Evolutionary conservation across 2,888 invertebrate species (phyloP).

Genomic region (Synanthedon myopaeformis): DNA sequence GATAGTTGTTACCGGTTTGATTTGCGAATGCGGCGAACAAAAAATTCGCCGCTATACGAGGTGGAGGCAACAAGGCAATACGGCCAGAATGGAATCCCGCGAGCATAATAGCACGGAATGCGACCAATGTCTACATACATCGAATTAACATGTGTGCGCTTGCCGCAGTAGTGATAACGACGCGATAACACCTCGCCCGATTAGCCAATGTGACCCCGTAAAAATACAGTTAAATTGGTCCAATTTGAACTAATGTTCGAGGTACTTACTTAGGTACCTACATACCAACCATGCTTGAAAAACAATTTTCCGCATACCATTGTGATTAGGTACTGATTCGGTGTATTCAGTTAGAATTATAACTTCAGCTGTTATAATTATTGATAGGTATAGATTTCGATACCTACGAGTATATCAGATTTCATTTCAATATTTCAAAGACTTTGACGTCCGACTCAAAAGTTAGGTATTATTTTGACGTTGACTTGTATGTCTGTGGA

Average conservation of each 20-base stretch:
- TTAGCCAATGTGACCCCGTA: slow-evolving; percentile 58
- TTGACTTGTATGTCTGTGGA: too few species aligned
- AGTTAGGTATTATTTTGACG: too few species aligned
- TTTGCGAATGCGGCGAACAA: slow-evolving; percentile 53
- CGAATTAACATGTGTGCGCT: slow-evolving; percentile 11
- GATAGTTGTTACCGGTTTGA: slow-evolving; percentile 49
- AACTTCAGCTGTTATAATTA: too few species aligned
- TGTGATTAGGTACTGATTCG: background rate
- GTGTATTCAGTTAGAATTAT: too few species aligned
- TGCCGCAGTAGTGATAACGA: slow-evolving; percentile 44
- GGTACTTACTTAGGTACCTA: too few species aligned
- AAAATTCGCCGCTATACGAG: slow-evolving; percentile 57
- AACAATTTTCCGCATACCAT: background rate
- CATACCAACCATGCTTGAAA: background rate
- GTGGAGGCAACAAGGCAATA: slow-evolving; percentile 21
- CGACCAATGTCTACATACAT: slow-evolving; percentile 32
- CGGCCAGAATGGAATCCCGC: slow-evolving; percentile 46
- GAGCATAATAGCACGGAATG: slow-evolving; percentile 60
- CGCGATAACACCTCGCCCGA: slow-evolving; percentile 54
- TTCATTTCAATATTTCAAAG: too few species aligned
- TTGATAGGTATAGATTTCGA: too few species aligned
- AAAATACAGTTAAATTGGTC: background rate
- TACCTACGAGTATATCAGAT: too few species aligned
- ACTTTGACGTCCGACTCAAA: too few species aligned
- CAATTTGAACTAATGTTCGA: background rate